Evolutionary conservation across 2,888 invertebrate genomes (phyloP), one percentile per base, ranked within the genome.

Genomic region (Thera obeliscata): DNA sequence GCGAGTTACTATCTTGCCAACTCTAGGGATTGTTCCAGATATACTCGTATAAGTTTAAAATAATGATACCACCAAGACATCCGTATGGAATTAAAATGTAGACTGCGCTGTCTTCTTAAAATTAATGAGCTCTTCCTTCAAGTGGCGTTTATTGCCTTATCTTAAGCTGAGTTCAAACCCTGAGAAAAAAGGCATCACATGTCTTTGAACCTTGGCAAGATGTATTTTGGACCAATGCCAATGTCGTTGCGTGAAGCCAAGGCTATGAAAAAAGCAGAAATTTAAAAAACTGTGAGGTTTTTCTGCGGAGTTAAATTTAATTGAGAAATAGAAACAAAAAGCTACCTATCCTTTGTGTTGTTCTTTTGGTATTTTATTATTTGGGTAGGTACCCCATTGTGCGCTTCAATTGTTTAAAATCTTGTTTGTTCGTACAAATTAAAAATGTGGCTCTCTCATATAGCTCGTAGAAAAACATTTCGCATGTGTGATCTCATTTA

Each of bases 151-250:
- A 91, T 90, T 87, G 87, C 85, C 85, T 88, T 90, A 87, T 90
- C 90, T 89, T 84, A 81, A 86, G 82, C 81, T 87, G 88, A 89
- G 87, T 88, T 89, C 76, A 74, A 74, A 70, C 80, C 81, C 81
- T 77, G 82, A 78, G 84, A 78, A 87, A 91, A 90, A 90, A 87
- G 83, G 85, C 84, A 82, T 84, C 78, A 81, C 78, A 84, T 86
- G 92, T 87, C 91, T 92, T 89, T 91, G 90, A 93, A 90, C 91
- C 87, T 91, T 91, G 91, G 92, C 91, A 87, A 85, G 86, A 84
- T 84, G 22, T 22, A 85, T 85, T 82, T 91, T 93, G 93, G 92
- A 88, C 74, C 71, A 62, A 66, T 74, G 92, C 93, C 93, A 93
- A 89, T 82, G 83, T 78, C 84, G 83, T 83, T 87, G 87, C 87